A percentile compares a stretch with the other conserved stretches of the same genome.
Conservation (phyloP, 2,113 vertebrate species). For the Rhadina sibilatrix region DNA sequence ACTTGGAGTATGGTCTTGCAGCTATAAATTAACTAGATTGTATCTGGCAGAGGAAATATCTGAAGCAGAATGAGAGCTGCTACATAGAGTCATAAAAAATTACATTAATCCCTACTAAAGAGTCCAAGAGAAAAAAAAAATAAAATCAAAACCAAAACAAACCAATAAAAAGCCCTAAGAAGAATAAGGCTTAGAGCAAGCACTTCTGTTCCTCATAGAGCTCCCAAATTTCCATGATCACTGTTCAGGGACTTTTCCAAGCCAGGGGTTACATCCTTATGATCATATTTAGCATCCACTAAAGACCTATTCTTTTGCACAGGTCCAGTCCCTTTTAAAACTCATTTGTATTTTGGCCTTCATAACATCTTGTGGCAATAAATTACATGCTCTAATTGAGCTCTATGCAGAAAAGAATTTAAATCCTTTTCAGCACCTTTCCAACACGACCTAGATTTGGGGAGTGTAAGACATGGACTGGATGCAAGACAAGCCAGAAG, state of each 20-base stretch:
- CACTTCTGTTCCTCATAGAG: not conserved
- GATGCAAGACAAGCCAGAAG: not conserved
- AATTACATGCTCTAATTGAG: not conserved
- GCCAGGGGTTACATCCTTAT: not conserved
- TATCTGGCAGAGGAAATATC: not conserved
- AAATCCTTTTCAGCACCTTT: not conserved
- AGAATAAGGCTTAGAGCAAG: not conserved
- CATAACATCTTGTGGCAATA: not conserved
- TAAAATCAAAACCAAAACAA: not conserved
- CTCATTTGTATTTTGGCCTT: not conserved
- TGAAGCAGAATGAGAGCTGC: not conserved
- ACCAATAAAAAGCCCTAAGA: accelerated
- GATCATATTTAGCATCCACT: not conserved
- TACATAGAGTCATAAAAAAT: not conserved
- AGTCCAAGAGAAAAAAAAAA: not conserved
- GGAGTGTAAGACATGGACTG: not conserved
- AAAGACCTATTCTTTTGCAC: not conserved
- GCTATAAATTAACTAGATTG: not conserved
- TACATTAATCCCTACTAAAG: not conserved
- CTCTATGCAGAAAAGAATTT: not conserved
- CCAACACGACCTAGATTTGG: not conserved
- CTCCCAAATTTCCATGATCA: not conserved
- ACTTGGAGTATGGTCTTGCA: not conserved
- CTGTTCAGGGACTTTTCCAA: not conserved
- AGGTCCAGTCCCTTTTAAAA: not conserved